These are phyloP conservation scores for Labeo rohita DNA, from an alignment of 2,113 vertebrate species.

Conservation along the genomic window DNA sequence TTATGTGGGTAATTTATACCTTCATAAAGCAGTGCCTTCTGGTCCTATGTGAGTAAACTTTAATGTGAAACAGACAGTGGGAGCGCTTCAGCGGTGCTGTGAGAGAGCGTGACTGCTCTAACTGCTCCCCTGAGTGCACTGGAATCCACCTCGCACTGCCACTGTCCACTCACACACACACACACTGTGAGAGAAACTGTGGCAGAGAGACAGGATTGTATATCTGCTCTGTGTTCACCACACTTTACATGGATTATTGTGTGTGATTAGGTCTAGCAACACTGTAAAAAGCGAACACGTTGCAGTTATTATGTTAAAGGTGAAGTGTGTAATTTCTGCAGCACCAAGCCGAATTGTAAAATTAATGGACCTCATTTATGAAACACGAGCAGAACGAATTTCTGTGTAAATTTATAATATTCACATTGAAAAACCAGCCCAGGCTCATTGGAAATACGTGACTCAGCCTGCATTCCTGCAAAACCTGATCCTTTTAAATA, in stretches of 20 bases:
- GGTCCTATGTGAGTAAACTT: slow-evolving; percentile 65
- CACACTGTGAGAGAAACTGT: not conserved
- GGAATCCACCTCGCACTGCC: slow-evolving; percentile 57
- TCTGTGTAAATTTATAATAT: not conserved
- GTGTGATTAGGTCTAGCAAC: not conserved
- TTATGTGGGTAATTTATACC: slow-evolving; percentile 75
- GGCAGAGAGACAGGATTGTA: slow-evolving; percentile 47
- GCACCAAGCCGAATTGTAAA: not conserved
- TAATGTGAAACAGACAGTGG: slow-evolving; percentile 72
- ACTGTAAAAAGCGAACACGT: not conserved
- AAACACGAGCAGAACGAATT: not conserved
- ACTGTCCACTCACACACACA: slow-evolving; percentile 46
- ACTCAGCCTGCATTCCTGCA: no score
- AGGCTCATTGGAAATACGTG: not conserved
- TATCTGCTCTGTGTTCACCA: slow-evolving; percentile 51
- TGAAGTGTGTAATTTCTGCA: not conserved
- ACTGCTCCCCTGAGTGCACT: slow-evolving; percentile 67
- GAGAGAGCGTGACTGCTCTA: slow-evolving; percentile 65
- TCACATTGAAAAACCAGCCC: not conserved
- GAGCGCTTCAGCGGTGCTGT: slow-evolving; percentile 63
- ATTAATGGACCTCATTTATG: not conserved
- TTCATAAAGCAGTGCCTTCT: slow-evolving; percentile 76
- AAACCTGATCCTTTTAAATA: not conserved
- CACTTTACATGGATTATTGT: not conserved
- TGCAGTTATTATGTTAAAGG: not conserved